Conservation (phyloP, 2,888 invertebrate species). For the Elysia crispata region DNA sequence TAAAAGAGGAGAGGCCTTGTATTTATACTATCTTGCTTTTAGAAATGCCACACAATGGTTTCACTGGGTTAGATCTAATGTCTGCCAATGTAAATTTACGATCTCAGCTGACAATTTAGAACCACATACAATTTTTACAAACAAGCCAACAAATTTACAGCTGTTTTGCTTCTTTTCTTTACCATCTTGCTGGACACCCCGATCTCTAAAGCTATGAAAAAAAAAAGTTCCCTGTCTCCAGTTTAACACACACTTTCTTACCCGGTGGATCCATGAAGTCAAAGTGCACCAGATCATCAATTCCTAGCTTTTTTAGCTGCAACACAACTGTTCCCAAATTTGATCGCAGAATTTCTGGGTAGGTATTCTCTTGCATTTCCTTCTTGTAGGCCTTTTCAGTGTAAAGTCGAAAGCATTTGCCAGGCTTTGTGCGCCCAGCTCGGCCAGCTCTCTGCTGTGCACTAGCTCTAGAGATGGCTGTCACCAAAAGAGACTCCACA, state of each 20-base stretch:
- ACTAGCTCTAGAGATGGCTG: conserved; percentile 98
- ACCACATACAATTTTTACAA: too few species aligned
- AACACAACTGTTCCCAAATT: conserved; percentile 98
- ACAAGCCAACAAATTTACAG: too few species aligned
- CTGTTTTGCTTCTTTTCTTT: too few species aligned
- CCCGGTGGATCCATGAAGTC: conserved; percentile 99
- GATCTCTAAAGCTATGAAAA: too few species aligned
- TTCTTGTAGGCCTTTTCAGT: conserved; percentile 90
- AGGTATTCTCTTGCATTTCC: conserved; percentile 99
- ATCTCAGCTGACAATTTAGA: too few species aligned
- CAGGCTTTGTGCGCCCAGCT: conserved; percentile 96
- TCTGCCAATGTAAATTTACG: too few species aligned
- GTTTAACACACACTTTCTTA: conserved; percentile 60
- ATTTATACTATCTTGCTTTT: too few species aligned
- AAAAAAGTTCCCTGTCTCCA: too few species aligned
- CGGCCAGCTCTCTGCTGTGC: conserved; percentile 98
- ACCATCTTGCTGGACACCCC: too few species aligned
- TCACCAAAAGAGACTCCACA: conserved; percentile 97
- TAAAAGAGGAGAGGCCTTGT: too few species aligned
- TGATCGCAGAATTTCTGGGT: conserved; percentile 94
- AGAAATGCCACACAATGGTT: too few species aligned
- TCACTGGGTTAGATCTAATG: too few species aligned
- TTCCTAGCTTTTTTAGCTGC: conserved; percentile 98
- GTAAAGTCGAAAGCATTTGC: conserved; percentile 93
- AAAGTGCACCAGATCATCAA: conserved; percentile 99